These are phyloP conservation scores for Melipona beecheii DNA, from an alignment of 2,888 invertebrate genomes.

Conservation along the genomic window DNA sequence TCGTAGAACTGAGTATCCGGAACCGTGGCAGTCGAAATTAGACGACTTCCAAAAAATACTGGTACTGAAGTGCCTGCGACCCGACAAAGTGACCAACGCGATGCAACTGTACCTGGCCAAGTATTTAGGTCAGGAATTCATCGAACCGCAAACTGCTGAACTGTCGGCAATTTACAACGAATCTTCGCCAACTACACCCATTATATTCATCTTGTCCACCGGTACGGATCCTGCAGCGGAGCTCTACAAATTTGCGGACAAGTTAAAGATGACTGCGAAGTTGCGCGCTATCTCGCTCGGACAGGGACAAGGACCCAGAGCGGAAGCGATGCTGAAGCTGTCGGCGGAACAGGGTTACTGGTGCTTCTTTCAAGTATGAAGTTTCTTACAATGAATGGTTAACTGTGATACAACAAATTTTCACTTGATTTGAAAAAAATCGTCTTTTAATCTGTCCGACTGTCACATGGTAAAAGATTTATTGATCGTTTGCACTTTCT, in stretches of 20 bases:
- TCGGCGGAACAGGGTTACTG: constrained; percentile 93
- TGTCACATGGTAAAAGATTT: too few species aligned
- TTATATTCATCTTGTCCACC: constrained; percentile 95
- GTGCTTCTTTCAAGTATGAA: constrained; percentile 92
- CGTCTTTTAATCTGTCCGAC: too few species aligned
- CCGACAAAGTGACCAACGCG: constrained; percentile 93
- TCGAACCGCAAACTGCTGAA: constrained; percentile 94
- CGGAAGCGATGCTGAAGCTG: constrained; percentile 90
- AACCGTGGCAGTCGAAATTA: constrained; percentile 87
- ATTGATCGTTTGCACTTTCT: too few species aligned
- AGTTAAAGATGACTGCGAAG: constrained; percentile 90
- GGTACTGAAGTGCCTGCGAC: constrained; percentile 91
- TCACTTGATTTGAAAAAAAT: too few species aligned
- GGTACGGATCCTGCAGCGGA: constrained; percentile 95
- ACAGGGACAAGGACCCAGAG: constrained; percentile 95
- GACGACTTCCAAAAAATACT: constrained; percentile 91
- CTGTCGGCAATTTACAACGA: constrained; percentile 92
- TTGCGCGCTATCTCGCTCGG: constrained; percentile 94
- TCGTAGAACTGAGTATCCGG: constrained; percentile 87
- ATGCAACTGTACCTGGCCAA: constrained; percentile 90
- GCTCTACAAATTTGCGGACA: constrained; percentile 93
- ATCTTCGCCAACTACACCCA: constrained; percentile 90
- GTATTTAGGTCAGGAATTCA: constrained; percentile 91
- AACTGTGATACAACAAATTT: too few species aligned
- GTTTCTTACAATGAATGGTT: too few species aligned